phyloP scores from a whole-genome alignment of 2,797 vertebrate genomes.

The Okamejei kenojei region DNA sequence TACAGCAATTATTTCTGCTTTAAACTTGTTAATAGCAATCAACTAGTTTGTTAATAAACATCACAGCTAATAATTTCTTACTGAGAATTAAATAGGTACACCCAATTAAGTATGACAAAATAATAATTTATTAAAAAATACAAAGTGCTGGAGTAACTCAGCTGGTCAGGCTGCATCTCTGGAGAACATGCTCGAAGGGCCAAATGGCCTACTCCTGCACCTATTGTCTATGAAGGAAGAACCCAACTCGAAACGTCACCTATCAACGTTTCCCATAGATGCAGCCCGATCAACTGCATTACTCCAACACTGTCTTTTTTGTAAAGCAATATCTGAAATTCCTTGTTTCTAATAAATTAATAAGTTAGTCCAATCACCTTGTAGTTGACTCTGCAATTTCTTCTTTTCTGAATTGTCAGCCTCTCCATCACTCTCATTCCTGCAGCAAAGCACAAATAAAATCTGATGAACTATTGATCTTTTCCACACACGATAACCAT shows the following conservation, averaged over 20 bases:
- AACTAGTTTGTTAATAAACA: not conserved
- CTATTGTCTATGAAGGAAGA: no score
- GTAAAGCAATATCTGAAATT: no score
- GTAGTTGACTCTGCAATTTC: conserved; percentile 95
- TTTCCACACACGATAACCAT: not conserved
- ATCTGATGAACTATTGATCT: not conserved
- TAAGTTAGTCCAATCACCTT: conserved; percentile 61
- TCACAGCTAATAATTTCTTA: not conserved
- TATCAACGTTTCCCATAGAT: no score
- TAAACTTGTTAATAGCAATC: not conserved
- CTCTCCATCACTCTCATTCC: conserved; percentile 94
- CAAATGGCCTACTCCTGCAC: no score
- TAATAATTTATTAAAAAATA: not conserved
- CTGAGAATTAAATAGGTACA: not conserved
- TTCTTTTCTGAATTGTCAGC: conserved; percentile 86
- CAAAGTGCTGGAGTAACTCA: no score
- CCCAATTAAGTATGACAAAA: not conserved
- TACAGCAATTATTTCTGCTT: no score
- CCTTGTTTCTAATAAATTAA: not conserved
- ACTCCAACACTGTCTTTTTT: no score
- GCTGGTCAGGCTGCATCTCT: no score
- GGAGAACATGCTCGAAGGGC: no score
- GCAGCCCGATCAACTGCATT: no score
- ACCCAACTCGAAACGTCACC: no score
- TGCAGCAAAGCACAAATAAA: conserved; percentile 47